Evolutionary conservation across 2,113 vertebrate species (phyloP).

Genomic region (Toxostoma redivivum): DNA sequence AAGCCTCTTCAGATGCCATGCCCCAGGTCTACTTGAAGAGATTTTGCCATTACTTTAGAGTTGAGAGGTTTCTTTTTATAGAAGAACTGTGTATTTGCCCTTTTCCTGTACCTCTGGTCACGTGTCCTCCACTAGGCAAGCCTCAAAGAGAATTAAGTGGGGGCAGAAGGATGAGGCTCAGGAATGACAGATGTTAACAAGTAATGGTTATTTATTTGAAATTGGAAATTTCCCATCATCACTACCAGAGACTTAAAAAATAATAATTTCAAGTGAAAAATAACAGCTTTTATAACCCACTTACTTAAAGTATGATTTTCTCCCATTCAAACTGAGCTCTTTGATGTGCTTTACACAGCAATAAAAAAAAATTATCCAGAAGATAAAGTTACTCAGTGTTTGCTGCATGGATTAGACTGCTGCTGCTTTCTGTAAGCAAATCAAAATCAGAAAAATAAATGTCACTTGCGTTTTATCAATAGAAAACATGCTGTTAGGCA

Average conservation of each 20-base stretch:
- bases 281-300: conserved; percentile 19
- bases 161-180: not conserved
- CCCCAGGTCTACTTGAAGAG: not conserved
- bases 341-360: not conserved
- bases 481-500: not conserved
- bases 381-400: conserved; percentile 10
- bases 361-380: not conserved
- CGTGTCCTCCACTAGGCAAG: not conserved
- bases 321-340: not conserved
- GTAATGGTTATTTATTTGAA: not conserved
- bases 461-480: conserved; percentile 2
- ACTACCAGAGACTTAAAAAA: conserved; percentile 5
- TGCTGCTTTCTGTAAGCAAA: conserved; percentile 43
- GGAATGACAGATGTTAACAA: not conserved
- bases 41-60: not conserved
- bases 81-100: not conserved
- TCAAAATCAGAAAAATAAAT: conserved; percentile 25
- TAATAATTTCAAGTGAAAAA: conserved; percentile 24
- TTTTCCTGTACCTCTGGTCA: not conserved
- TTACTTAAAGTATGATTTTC: conserved; percentile 6
- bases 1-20: not conserved
- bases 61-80: not conserved
- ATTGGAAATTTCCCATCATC: not conserved
- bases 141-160: not conserved
- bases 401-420: not conserved